These are phyloP conservation scores for Brachionus calyciflorus DNA, from an alignment of 1,140 invertebrate species.

Conservation along the genomic window DNA sequence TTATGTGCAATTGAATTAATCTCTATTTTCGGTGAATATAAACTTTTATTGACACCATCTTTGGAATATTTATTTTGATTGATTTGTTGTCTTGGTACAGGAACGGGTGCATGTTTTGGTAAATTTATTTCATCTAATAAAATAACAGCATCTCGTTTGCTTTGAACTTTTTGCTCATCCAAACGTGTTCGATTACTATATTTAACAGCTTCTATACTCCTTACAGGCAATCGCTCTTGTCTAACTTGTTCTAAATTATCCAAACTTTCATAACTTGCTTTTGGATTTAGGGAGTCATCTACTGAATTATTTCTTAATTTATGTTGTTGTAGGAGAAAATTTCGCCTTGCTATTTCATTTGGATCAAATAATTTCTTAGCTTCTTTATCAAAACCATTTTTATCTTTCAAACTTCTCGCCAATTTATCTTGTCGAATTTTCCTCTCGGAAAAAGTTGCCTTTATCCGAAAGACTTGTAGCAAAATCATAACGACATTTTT, in stretches of 20 bases:
- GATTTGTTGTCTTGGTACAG: neutral
- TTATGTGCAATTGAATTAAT: neutral
- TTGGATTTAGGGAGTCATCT: neutral
- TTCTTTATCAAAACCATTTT: slow-evolving; percentile 20
- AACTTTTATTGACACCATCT: neutral
- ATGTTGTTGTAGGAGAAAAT: neutral
- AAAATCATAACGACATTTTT: slow-evolving; percentile 44
- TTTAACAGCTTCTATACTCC: slow-evolving; percentile 1
- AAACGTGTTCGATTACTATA: neutral
- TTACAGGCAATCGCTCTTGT: neutral
- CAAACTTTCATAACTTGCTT: slow-evolving; percentile 25
- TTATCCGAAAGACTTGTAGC: slow-evolving; percentile 35
- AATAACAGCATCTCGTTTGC: neutral
- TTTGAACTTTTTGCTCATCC: neutral
- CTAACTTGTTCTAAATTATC: neutral
- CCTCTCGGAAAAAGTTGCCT: slow-evolving; percentile 25
- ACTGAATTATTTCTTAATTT: slow-evolving; percentile 4
- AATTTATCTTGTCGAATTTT: slow-evolving; percentile 11
- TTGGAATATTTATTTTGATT: neutral
- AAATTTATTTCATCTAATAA: neutral
- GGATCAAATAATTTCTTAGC: slow-evolving; percentile 15
- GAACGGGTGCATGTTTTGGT: neutral
- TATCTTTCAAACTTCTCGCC: slow-evolving; percentile 7
- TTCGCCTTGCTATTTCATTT: slow-evolving; percentile 9
- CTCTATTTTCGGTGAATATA: slow-evolving; percentile 15